Conservation (phyloP, 2,888 invertebrate species). For the Eupeodes latifasciatus region DNA sequence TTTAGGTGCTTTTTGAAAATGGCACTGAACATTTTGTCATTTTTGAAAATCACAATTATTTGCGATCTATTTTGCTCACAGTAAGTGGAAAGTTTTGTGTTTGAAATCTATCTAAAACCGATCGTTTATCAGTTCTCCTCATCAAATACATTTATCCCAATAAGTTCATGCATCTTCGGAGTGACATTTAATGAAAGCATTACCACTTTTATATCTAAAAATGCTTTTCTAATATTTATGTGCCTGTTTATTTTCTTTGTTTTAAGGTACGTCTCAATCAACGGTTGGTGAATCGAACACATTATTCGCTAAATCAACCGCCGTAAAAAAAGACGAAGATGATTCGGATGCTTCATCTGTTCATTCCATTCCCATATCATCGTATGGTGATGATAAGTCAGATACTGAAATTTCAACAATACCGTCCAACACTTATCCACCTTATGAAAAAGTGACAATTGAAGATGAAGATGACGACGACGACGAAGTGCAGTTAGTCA, state of each 20-base stretch:
- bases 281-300: conserved; percentile 36
- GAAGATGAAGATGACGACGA: conserved; percentile 81
- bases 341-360: conserved; percentile 81
- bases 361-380: conserved; percentile 84
- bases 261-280: conserved; percentile 53
- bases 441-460: conserved; percentile 65
- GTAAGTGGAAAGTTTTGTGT: too few relatives aligned
- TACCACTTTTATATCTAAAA: neutral
- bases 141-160: too few relatives aligned
- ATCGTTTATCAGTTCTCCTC: too few relatives aligned
- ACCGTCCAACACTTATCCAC: conserved; percentile 58
- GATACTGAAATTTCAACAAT: conserved; percentile 75
- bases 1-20: too few relatives aligned
- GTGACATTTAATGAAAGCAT: too few relatives aligned
- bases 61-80: too few relatives aligned
- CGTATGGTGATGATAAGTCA: conserved; percentile 81
- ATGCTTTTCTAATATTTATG: too few relatives aligned
- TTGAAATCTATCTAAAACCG: too few relatives aligned
- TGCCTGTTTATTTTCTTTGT: neutral
- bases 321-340: conserved; percentile 70
- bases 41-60: too few relatives aligned
- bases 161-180: too few relatives aligned
- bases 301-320: conserved; percentile 59
- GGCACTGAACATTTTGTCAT: too few relatives aligned
- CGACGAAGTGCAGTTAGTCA: conserved; percentile 79